These are phyloP conservation scores for Loris lydekkerianus DNA, from an alignment of 2,797 vertebrate genomes.

Conservation along the genomic window DNA sequence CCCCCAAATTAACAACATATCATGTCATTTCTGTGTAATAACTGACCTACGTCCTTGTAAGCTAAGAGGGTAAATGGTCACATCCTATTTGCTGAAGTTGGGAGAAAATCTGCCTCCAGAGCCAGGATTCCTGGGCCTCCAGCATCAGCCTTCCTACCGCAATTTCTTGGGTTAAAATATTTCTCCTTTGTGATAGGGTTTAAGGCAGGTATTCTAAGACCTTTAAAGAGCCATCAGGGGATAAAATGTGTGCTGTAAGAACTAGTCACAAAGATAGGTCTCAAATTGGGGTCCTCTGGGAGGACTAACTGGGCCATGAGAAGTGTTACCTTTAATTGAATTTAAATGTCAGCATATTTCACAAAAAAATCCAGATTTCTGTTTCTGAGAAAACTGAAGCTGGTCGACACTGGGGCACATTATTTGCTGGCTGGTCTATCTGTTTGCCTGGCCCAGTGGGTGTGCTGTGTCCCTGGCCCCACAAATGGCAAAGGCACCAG, in stretches of 20 bases:
- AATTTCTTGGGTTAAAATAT: neutral
- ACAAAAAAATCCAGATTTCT: neutral
- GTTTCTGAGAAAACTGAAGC: constrained; percentile 1
- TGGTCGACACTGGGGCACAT: too few species aligned
- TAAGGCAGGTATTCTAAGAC: neutral
- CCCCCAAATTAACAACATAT: neutral
- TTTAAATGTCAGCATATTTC: neutral
- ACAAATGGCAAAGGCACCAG: neutral
- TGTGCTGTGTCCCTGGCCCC: neutral
- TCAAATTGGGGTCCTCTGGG: neutral
- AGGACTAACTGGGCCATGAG: neutral
- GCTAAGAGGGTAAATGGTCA: neutral
- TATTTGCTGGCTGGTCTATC: neutral
- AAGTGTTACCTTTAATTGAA: neutral
- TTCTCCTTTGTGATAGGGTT: neutral
- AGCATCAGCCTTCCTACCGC: neutral
- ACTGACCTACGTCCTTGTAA: neutral
- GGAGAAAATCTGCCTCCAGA: neutral
- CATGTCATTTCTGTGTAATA: neutral
- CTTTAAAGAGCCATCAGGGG: neutral
- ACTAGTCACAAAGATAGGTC: neutral
- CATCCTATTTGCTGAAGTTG: neutral
- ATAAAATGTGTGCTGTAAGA: neutral
- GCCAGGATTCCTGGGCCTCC: neutral
- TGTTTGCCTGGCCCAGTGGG: neutral